Conservation (phyloP, 2,888 invertebrate species). For the Campoplex capitator region DNA sequence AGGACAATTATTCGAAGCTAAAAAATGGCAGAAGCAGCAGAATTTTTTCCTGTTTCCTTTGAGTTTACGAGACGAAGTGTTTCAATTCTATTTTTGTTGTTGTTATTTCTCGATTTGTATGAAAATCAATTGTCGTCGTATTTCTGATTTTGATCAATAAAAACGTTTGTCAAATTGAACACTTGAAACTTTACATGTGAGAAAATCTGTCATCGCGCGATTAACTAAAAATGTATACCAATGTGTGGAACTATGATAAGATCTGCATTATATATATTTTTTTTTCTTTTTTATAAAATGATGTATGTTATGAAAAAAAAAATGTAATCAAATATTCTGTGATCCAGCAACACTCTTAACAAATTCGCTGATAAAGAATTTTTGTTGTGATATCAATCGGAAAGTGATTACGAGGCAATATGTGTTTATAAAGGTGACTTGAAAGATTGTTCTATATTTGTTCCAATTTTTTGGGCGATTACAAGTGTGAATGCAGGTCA, state of each 20-base stretch:
- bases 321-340: background rate
- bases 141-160: no score
- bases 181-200: no score
- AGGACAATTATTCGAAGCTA: background rate
- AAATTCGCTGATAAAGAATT: background rate
- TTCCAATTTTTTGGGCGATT: constrained; percentile 13
- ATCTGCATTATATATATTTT: background rate
- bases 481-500: constrained; percentile 5
- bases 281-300: background rate
- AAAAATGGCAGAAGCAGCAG: background rate
- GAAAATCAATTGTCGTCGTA: no score
- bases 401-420: background rate
- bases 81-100: no score
- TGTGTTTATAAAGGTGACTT: background rate
- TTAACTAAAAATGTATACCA: background rate
- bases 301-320: background rate
- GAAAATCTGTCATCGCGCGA: background rate
- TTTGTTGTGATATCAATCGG: background rate
- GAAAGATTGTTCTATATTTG: background rate
- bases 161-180: no score
- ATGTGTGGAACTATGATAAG: background rate
- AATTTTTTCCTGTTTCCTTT: background rate
- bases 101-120: no score
- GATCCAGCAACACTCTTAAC: background rate
- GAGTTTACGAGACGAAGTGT: background rate